These are phyloP conservation scores for Cerastoderma edule DNA, from an alignment of 2,888 invertebrate genomes.

Conservation along the genomic window DNA sequence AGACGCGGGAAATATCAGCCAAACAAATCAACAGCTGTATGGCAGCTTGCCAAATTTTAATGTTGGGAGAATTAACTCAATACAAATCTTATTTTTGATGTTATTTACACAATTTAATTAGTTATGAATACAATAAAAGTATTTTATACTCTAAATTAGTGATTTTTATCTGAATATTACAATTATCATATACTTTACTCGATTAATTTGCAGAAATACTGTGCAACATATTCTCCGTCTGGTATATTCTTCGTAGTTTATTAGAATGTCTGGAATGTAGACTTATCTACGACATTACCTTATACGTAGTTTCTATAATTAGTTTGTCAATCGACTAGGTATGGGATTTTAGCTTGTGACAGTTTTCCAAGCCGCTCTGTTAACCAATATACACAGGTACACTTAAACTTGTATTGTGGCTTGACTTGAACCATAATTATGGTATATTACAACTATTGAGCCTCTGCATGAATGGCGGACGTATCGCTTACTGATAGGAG, in stretches of 20 bases:
- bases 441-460: too few species aligned
- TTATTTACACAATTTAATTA: too few species aligned
- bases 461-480: too few species aligned
- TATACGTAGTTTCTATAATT: conserved; percentile 75
- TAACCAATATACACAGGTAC: neutral
- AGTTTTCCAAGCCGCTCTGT: conserved; percentile 12
- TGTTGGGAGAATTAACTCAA: conserved; percentile 73
- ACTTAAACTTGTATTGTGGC: conserved; percentile 10
- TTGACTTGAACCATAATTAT: conserved; percentile 12
- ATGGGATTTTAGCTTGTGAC: conserved; percentile 21
- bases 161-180: too few species aligned
- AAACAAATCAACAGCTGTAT: conserved; percentile 80
- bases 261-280: conserved; percentile 80
- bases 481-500: too few species aligned
- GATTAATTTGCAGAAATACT: too few species aligned
- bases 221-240: neutral
- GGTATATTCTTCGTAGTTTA: conserved; percentile 52
- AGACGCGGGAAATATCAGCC: conserved; percentile 82
- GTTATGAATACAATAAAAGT: too few species aligned
- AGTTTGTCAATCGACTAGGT: conserved; percentile 64
- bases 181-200: too few species aligned
- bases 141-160: too few species aligned
- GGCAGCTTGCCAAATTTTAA: conserved; percentile 66
- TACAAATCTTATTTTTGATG: neutral
- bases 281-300: conserved; percentile 77